Percentiles rank a stretch among this genome's conserved stretches.
These are phyloP conservation scores for Capromys pilorides DNA, from an alignment of 2,797 vertebrate genomes.

Conservation along the genomic window DNA sequence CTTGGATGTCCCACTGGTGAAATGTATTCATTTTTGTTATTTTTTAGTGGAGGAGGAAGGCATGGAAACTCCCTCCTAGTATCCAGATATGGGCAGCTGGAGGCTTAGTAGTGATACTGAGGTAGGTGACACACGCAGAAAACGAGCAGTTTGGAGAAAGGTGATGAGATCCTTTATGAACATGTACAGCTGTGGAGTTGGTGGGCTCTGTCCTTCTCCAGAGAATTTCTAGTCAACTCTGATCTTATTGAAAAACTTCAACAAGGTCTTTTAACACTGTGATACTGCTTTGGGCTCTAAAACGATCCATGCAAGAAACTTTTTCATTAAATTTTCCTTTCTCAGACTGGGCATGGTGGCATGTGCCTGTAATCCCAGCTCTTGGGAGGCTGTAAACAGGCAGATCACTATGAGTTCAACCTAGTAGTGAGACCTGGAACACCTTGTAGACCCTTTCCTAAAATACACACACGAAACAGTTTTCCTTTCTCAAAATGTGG, in stretches of 20 bases:
- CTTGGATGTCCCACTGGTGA: neutral
- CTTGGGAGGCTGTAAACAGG: no score
- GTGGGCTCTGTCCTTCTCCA: neutral
- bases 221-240: neutral
- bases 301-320: neutral
- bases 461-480: neutral
- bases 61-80: neutral
- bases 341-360: neutral
- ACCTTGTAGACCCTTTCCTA: no score
- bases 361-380: no score
- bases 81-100: neutral
- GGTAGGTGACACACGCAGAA: no score
- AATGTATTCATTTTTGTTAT: neutral
- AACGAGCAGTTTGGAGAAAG: no score
- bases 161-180: no score
- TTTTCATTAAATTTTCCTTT: conserved; percentile 27
- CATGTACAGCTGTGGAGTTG: neutral
- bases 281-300: neutral
- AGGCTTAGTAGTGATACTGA: no score
- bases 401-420: no score
- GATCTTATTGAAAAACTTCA: neutral
- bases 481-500: conserved; percentile 37
- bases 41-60: neutral
- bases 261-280: neutral
- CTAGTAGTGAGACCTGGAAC: no score